Conservation (phyloP, 2,113 vertebrate genomes). For the Psilopogon haemacephalus region DNA sequence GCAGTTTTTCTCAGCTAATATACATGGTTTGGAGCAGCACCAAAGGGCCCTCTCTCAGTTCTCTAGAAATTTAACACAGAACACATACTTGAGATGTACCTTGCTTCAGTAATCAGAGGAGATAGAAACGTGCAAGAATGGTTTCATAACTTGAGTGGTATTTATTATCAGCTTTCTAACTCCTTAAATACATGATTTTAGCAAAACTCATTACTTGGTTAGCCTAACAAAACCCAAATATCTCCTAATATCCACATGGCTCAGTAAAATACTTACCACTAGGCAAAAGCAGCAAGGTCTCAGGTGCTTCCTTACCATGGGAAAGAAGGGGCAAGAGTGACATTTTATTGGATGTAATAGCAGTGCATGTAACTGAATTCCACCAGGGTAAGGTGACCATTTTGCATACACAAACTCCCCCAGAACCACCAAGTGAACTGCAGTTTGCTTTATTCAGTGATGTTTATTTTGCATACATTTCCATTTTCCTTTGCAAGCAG, state of each 20-base stretch:
- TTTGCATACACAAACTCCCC: neutral
- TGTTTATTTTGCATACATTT: neutral
- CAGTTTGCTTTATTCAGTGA: conserved; percentile 41
- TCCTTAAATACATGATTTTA: neutral
- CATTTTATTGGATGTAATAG: neutral
- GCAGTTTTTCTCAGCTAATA: neutral
- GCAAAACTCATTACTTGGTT: neutral
- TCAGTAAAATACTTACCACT: neutral
- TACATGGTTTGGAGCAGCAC: neutral
- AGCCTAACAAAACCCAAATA: neutral
- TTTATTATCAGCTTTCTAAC: neutral
- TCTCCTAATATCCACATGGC: neutral
- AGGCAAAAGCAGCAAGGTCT: neutral
- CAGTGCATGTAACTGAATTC: neutral
- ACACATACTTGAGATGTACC: neutral
- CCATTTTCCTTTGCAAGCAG: conserved; percentile 28
- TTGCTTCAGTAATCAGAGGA: neutral
- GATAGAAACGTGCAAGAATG: neutral
- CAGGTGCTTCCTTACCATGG: neutral
- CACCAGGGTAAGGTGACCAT: neutral
- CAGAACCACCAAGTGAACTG: neutral
- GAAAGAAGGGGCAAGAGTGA: neutral
- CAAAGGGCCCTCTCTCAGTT: neutral
- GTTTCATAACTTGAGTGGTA: neutral
- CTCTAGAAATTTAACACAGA: neutral